These are phyloP conservation scores for Dryobates pubescens DNA, from an alignment of 2,797 vertebrate genomes.

Conservation along the genomic window DNA sequence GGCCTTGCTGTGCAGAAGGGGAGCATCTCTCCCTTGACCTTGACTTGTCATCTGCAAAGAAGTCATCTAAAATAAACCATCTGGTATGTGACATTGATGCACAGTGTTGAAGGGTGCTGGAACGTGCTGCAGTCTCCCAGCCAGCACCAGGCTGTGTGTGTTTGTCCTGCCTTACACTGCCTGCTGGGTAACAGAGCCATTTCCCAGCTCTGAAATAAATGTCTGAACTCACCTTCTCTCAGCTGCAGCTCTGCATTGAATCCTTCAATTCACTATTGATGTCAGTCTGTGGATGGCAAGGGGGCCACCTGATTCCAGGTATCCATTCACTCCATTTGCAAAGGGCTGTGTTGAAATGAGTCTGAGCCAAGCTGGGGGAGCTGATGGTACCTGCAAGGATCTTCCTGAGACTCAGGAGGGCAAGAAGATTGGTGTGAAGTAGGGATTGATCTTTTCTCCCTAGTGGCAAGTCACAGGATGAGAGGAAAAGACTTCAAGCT, in stretches of 20 bases:
- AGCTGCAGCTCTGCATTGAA: not conserved
- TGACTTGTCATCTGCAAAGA: not conserved
- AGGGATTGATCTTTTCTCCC: too few species aligned
- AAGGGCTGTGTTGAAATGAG: not conserved
- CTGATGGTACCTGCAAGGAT: not conserved
- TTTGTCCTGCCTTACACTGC: not conserved
- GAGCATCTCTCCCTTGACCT: not conserved
- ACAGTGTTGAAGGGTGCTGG: not conserved
- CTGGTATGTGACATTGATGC: not conserved
- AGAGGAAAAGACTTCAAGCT: too few species aligned
- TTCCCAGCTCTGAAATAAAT: not conserved
- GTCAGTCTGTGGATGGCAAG: not conserved
- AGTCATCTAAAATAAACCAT: not conserved
- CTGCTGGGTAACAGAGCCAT: not conserved
- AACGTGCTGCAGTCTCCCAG: accelerated
- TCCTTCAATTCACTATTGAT: not conserved
- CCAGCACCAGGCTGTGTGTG: accelerated
- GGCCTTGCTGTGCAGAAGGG: not conserved
- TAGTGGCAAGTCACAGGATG: too few species aligned
- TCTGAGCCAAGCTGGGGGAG: not conserved
- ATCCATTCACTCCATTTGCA: not conserved
- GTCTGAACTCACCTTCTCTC: not conserved
- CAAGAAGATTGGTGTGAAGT: too few species aligned
- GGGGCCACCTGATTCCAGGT: not conserved
- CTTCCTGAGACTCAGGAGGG: not conserved